A percentile compares a stretch with the other conserved stretches of the same genome.
Conservation (phyloP, 2,888 invertebrate genomes). For the Rotaria socialis region DNA sequence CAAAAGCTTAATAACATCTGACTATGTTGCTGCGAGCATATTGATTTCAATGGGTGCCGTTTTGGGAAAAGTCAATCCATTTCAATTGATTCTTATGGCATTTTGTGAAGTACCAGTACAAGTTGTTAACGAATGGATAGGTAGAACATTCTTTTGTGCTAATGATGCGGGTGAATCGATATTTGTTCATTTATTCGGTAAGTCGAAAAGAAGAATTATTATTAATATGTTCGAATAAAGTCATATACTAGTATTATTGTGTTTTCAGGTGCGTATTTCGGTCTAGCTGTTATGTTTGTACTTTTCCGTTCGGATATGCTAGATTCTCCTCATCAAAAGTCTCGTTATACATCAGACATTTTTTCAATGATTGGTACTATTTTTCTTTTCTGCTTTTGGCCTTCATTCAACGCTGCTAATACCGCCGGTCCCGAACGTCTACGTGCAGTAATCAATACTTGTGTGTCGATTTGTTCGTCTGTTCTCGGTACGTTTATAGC, state of each 20-base stretch:
- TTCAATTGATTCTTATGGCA: conserved; percentile 60
- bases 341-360: conserved; percentile 42
- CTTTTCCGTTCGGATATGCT: conserved; percentile 17
- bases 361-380: conserved; percentile 46
- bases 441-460: conserved; percentile 44
- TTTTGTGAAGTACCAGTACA: conserved; percentile 59
- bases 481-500: conserved; percentile 54
- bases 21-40: conserved; percentile 55
- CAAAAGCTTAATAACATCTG: conserved; percentile 57
- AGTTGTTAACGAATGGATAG: conserved; percentile 59
- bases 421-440: conserved; percentile 39
- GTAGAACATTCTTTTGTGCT: conserved; percentile 49
- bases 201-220: background rate
- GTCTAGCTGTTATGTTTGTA: conserved; percentile 41
- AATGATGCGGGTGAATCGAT: conserved; percentile 93
- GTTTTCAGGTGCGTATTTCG: conserved; percentile 42
- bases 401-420: conserved; percentile 43
- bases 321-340: conserved; percentile 34
- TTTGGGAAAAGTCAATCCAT: conserved; percentile 54
- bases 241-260: background rate
- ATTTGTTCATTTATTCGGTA: conserved; percentile 80
- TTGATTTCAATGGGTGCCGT: conserved; percentile 57
- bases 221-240: no score
- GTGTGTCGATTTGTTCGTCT: conserved; percentile 40
- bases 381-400: conserved; percentile 42